Percentiles rank a stretch among this genome's conserved stretches.
Evolutionary conservation across 2,113 vertebrate species (phyloP).

Genomic region (Labrus mixtus): DNA sequence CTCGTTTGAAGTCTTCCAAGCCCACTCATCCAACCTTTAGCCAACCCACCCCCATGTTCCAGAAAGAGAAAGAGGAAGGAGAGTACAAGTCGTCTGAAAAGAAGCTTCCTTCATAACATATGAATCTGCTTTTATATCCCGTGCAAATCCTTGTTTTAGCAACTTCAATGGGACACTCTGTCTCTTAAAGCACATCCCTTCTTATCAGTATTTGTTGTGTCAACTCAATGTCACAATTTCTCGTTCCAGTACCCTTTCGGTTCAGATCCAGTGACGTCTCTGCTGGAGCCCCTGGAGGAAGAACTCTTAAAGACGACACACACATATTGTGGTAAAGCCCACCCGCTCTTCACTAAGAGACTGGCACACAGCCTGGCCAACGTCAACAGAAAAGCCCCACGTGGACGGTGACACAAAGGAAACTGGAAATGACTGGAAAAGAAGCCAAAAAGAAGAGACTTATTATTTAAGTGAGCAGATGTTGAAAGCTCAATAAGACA

Average conservation of each 20-base stretch:
- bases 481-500: constrained; percentile 7
- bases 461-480: neutral
- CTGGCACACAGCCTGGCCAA: constrained; percentile 83
- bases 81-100: neutral
- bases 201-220: no score
- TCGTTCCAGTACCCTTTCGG: constrained; percentile 88
- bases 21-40: neutral
- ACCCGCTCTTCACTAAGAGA: constrained; percentile 88
- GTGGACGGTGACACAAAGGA: constrained; percentile 6
- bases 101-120: neutral
- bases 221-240: neutral
- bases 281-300: constrained; percentile 88
- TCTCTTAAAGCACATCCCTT: no score
- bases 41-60: constrained; percentile 3
- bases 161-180: no score
- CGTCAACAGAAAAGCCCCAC: constrained; percentile 39
- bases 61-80: neutral
- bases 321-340: constrained; percentile 92
- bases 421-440: neutral
- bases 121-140: neutral
- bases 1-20: constrained; percentile 23
- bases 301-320: constrained; percentile 87
- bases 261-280: constrained; percentile 81
- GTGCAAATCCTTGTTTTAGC: no score
- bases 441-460: neutral